A percentile compares a stretch with the other conserved stretches of the same genome.
Evolutionary conservation across 2,888 invertebrate genomes (phyloP).

Genomic region (Bugula neritina): DNA sequence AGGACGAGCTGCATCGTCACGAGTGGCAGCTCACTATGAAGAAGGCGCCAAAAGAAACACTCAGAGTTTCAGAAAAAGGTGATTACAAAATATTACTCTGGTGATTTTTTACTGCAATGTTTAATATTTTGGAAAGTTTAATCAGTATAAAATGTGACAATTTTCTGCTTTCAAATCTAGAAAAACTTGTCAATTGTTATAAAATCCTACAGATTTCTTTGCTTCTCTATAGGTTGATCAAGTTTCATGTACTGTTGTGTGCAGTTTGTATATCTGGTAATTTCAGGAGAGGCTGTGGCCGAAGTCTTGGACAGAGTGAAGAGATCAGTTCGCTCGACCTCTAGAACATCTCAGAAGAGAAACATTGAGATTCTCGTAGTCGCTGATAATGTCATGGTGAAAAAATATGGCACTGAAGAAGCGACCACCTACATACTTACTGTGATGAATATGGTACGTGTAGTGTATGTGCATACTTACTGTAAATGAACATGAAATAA

Average conservation of each 20-base stretch:
- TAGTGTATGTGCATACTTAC: no score
- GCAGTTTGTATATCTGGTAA: no score
- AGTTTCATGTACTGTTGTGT: no score
- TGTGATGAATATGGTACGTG: constrained; percentile 66
- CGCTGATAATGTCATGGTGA: constrained; percentile 45
- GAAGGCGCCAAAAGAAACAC: neutral
- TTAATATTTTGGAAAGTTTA: no score
- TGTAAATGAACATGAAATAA: no score
- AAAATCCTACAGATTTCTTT: no score
- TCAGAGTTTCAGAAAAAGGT: neutral
- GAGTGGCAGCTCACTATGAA: constrained; percentile 15
- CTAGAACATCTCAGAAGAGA: neutral
- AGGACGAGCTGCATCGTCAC: constrained; percentile 21
- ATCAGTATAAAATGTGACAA: no score
- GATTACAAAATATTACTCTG: neutral
- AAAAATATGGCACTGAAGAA: constrained; percentile 57
- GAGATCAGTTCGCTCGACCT: neutral
- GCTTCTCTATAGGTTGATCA: no score
- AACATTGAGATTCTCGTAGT: constrained; percentile 45
- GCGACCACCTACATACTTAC: constrained; percentile 78
- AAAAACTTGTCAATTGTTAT: no score
- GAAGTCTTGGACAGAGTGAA: neutral
- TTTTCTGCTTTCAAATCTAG: no score
- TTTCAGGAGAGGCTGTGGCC: constrained; percentile 7
- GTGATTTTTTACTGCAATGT: neutral